Base-by-base conservation (phyloP, 2,888 invertebrate species). In the Trachelus troglodyta region DNA sequence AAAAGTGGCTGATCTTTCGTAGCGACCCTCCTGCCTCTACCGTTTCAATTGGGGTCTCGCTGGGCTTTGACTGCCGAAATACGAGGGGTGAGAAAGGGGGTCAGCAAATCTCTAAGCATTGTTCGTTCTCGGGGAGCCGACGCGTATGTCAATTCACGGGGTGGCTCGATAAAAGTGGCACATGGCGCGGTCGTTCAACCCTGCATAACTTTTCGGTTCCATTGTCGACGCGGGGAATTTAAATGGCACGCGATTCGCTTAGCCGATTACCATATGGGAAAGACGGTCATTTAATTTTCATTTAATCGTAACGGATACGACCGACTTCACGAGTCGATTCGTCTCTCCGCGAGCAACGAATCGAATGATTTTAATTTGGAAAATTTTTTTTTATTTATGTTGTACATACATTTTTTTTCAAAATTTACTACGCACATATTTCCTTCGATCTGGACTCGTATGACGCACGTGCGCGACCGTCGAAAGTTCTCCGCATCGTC, bases 121-220 rank as follows among this genome's bases (percentile, higher is more conserved):
- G 76, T 81, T 77, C 74, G 77, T 73, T n/a, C 68, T 34, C 56
- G 33, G 56, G 35, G 68, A 68, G 69, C 77, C 83, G 69, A 40
- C 76, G 76, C 79, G 76, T 74, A 74, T 76, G 79, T 76, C 79
- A 76, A 79, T 79, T 74, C 76, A 79, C 37, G 77, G 80, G 79
- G 76, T 78, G 74, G 77, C 69, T 75, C 77, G 71, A 71, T 80
- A 79, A 83, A 86, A 85, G 85, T 85, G 84, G 83, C 85, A 85
- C 85, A 85, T 85, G 85, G 82, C 84, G 75, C 80, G 84, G 81
- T 83, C 84, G 82, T 69, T 80, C 80, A 81, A 84, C 82, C 83
- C 85, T 83, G 81, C 74, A 78, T 85, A 83, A 84, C 84, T 85
- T 86, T 86, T 83, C 80, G 83, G 83, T 82, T 81, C 81, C 82